Conservation (phyloP, 2,797 vertebrate genomes). For the Microctenopoma lineatum region DNA sequence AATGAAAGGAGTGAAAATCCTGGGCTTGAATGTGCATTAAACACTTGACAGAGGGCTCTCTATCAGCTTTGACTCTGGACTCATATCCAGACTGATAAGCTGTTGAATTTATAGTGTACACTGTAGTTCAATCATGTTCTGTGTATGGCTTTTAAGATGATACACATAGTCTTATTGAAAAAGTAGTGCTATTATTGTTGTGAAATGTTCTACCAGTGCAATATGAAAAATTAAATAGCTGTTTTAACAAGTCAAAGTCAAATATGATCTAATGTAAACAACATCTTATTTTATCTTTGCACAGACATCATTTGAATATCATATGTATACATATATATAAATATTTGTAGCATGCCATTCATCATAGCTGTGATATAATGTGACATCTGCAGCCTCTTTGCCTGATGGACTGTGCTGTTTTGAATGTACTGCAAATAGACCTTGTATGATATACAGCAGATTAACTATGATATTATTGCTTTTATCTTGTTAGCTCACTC, state of each 20-base stretch:
- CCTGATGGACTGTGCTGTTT: constrained; percentile 58
- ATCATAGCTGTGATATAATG: constrained; percentile 46
- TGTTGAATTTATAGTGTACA: constrained; percentile 44
- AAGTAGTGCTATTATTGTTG: constrained; percentile 45
- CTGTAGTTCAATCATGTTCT: constrained; percentile 40
- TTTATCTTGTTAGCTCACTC: constrained; percentile 7
- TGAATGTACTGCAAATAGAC: constrained; percentile 62
- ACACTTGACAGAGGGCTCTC: constrained; percentile 84
- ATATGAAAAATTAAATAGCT: constrained; percentile 33
- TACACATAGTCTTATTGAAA: constrained; percentile 24
- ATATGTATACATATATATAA: constrained; percentile 2
- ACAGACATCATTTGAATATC: constrained; percentile 34
- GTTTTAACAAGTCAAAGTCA: constrained; percentile 18
- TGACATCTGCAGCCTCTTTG: constrained; percentile 48
- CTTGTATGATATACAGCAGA: constrained; percentile 34
- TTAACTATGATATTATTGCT: constrained; percentile 18
- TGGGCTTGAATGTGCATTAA: constrained; percentile 80
- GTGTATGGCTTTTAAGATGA: constrained; percentile 53
- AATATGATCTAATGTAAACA: constrained; percentile 29
- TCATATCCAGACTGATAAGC: constrained; percentile 62
- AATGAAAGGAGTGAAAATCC: constrained; percentile 50
- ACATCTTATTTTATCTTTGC: constrained; percentile 54
- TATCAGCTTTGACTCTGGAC: constrained; percentile 71
- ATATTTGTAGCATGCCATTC: constrained; percentile 63
- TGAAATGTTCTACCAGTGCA: constrained; percentile 33